Conservation (phyloP, 2,797 vertebrate genomes). For the Pristis pectinata region DNA sequence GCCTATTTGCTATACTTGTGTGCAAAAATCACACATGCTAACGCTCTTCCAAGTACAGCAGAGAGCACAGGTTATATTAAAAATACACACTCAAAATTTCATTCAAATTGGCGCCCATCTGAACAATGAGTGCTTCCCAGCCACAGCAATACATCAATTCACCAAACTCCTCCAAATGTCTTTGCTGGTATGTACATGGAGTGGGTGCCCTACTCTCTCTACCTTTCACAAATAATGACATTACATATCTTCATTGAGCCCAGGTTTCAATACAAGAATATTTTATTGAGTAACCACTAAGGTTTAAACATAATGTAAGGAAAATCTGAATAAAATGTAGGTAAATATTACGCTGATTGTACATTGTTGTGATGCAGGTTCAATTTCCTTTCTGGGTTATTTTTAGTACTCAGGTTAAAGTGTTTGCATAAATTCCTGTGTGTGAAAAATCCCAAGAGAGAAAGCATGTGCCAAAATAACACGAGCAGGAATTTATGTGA, state of each 20-base stretch:
- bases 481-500: conserved; percentile 22
- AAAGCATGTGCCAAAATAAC: conserved; percentile 15
- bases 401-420: neutral
- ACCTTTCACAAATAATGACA: neutral
- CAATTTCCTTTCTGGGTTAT: neutral
- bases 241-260: neutral
- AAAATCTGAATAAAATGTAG: too few relatives aligned
- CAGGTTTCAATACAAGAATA: neutral
- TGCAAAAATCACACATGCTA: too few relatives aligned
- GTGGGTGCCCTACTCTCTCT: neutral
- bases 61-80: too few relatives aligned
- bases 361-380: neutral
- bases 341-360: neutral
- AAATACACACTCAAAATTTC: too few relatives aligned
- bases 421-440: conserved; percentile 23
- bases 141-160: neutral
- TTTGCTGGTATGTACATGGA: neutral
- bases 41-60: too few relatives aligned
- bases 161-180: neutral
- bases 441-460: conserved; percentile 9
- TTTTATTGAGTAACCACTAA: neutral
- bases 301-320: neutral
- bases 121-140: too few relatives aligned
- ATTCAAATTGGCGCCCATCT: too few relatives aligned
- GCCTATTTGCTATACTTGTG: too few relatives aligned